A percentile compares a stretch with the other conserved stretches of the same genome.
Conservation (phyloP, 2,797 vertebrate species). For the Rousettus madagascariensis region DNA sequence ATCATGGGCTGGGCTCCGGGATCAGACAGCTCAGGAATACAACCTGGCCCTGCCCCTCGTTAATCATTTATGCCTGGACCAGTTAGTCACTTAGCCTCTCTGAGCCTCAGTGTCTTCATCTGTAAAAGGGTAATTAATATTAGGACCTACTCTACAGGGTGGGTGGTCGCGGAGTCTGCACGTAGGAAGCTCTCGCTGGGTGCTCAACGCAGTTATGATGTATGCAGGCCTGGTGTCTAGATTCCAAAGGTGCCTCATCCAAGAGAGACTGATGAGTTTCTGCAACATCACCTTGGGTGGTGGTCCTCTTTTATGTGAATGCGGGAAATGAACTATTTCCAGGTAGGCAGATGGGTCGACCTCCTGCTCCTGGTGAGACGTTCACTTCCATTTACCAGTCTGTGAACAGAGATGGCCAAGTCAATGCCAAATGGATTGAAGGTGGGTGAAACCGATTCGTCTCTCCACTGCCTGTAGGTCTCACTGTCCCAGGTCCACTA, state of each 20-base stretch:
- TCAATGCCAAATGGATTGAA: not conserved
- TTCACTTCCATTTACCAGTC: not conserved
- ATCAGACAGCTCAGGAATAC: too few species aligned
- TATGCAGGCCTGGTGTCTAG: not conserved
- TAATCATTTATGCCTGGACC: not conserved
- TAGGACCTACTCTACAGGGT: not conserved
- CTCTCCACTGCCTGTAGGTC: too few species aligned
- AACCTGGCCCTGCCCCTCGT: not conserved
- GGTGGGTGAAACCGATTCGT: not conserved
- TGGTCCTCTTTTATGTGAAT: not conserved
- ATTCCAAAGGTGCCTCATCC: not conserved
- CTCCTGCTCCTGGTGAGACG: not conserved
- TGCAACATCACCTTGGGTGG: not conserved
- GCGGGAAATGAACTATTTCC: not conserved
- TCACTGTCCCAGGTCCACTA: not conserved
- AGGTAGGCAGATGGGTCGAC: not conserved
- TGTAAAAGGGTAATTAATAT: not conserved
- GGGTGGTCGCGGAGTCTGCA: not conserved
- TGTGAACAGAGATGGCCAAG: not conserved
- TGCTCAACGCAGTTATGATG: not conserved
- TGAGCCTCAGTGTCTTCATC: not conserved
- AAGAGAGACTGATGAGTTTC: not conserved
- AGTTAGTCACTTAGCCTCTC: not conserved
- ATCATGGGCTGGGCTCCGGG: rapidly evolving
- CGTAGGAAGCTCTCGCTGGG: rapidly evolving